These are phyloP conservation scores for Gonocerus acuteangulatus DNA, from an alignment of 2,888 invertebrate genomes.

Conservation along the genomic window DNA sequence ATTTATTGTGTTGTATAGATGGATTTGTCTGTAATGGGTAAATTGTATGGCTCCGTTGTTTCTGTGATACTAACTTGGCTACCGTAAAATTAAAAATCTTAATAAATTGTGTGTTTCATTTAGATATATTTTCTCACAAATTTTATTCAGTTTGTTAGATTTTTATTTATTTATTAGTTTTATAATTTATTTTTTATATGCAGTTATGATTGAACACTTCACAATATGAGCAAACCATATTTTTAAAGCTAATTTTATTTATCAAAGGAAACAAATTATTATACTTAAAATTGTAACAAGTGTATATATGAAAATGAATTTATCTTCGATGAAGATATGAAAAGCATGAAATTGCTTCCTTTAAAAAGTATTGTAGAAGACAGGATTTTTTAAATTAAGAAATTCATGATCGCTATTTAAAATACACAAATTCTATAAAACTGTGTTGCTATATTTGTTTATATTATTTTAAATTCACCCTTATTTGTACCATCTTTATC, in stretches of 20 bases:
- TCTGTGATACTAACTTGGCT: conserved; percentile 24
- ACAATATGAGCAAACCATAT: background rate
- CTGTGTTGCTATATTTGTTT: background rate
- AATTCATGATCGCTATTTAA: background rate
- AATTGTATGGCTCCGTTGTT: conserved; percentile 16
- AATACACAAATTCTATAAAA: background rate
- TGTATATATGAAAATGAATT: conserved; percentile 21
- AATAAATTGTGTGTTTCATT: conserved; percentile 9
- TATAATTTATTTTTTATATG: background rate
- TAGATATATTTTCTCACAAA: conserved; percentile 7
- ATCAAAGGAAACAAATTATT: conserved; percentile 10
- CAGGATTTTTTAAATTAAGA: background rate
- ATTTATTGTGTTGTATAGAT: conserved; percentile 20
- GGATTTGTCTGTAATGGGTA: conserved; percentile 12
- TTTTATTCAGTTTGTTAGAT: conserved; percentile 1
- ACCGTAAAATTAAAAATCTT: background rate
- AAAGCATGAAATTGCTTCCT: conserved; percentile 17
- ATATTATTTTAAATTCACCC: no score
- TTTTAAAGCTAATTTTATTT: conserved; percentile 16
- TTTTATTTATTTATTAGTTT: background rate
- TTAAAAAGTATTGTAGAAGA: conserved; percentile 1
- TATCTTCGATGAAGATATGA: conserved; percentile 22
- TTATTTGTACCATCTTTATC: no score
- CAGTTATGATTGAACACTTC: background rate
- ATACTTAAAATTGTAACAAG: conserved; percentile 16